Conservation (phyloP, 2,888 invertebrate genomes). For the Agonopterix alstromeriana region DNA sequence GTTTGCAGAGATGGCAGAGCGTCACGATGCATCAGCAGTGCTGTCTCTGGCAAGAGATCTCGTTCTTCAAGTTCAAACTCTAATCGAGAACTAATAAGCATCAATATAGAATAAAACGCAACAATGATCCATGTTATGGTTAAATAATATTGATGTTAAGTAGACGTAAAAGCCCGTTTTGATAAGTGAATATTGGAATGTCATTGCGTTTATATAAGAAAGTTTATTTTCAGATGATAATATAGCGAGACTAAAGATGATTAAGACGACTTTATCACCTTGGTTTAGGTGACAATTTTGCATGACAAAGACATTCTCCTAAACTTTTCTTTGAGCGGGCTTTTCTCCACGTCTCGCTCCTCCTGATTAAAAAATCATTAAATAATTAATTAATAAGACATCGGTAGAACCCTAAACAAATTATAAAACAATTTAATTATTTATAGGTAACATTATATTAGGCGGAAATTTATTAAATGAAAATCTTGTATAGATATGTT, state of each 20-base stretch:
- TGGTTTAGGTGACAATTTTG: too few relatives aligned
- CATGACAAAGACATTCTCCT: too few relatives aligned
- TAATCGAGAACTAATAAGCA: constrained; percentile 92
- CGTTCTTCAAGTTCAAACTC: constrained; percentile 91
- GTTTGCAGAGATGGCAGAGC: constrained; percentile 95
- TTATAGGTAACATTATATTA: not conserved
- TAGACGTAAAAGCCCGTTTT: too few relatives aligned
- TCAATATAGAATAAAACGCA: constrained; percentile 12
- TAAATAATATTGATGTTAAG: too few relatives aligned
- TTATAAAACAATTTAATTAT: not conserved
- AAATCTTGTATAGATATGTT: not conserved
- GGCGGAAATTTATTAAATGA: not conserved
- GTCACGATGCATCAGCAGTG: constrained; percentile 91
- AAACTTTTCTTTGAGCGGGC: too few relatives aligned
- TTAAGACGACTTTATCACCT: too few relatives aligned
- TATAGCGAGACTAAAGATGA: too few relatives aligned
- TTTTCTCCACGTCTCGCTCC: too few relatives aligned
- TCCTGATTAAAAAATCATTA: too few relatives aligned
- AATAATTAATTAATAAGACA: not conserved
- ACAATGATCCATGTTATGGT: too few relatives aligned
- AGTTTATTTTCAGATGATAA: not conserved
- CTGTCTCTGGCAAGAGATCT: constrained; percentile 90
- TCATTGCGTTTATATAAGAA: not conserved
- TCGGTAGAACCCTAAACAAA: not conserved
- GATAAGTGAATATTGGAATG: too few relatives aligned